Percentiles rank a stretch among this genome's conserved stretches.
Evolutionary conservation across 2,888 invertebrate species (phyloP).

Genomic region (Dione vanillae): DNA sequence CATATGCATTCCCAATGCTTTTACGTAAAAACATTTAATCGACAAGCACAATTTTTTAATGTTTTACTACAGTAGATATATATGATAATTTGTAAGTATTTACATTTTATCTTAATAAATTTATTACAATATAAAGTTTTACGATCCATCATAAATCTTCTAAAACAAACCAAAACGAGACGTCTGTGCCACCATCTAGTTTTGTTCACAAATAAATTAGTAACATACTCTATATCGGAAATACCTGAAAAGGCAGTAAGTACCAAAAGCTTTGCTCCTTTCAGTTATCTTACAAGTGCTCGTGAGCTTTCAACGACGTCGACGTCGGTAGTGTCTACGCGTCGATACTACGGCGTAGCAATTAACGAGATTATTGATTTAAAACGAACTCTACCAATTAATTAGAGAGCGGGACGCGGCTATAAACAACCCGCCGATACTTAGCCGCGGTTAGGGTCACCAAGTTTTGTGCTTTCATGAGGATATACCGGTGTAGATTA

Average conservation of each 20-base stretch:
- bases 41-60: no score
- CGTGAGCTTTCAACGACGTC: slow-evolving; percentile 11
- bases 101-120: no score
- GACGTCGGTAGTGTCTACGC: not conserved
- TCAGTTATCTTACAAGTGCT: slow-evolving; percentile 5
- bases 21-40: no score
- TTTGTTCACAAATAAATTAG: not conserved
- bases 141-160: not conserved
- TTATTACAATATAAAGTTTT: no score
- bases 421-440: slow-evolving; percentile 30
- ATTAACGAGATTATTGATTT: slow-evolving; percentile 52
- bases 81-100: no score
- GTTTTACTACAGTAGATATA: no score
- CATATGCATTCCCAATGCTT: no score
- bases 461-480: not conserved
- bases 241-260: slow-evolving; percentile 6
- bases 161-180: not conserved
- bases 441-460: not conserved
- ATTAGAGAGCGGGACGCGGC: slow-evolving; percentile 52
- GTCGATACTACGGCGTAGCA: slow-evolving; percentile 40
- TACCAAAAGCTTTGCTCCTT: not conserved
- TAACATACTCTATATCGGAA: not conserved
- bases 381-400: slow-evolving; percentile 55
- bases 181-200: not conserved
- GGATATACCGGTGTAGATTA: not conserved